Evolutionary conservation across 2,113 vertebrate species (phyloP), one percentile per base, ranked within the genome.

Genomic region (Nestor notabilis): DNA sequence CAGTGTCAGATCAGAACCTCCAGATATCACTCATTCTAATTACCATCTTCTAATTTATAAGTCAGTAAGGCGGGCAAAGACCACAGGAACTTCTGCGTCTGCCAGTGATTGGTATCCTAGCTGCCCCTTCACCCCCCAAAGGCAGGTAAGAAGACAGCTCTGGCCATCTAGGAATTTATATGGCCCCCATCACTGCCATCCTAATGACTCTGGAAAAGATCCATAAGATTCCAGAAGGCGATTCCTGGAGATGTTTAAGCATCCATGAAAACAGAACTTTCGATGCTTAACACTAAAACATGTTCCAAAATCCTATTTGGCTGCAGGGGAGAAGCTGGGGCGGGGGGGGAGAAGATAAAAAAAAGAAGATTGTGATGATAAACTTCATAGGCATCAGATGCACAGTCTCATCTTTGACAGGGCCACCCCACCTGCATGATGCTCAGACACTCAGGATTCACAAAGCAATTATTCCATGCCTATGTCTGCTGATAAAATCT

Each of bases 151-250:
- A 79, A 88, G 90, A 58, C 2, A 64, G 29, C 16, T 66, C 49
- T 77, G 31, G 13, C 33, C 41, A 63, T 46, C 46, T 53, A 91
- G 68, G 53, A 94, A 93, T 87, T 84, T 66, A 66, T 41, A 77
- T 49, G 31, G 24, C 53, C n/a, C 33, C 39, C 19, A 63, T 49
- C 46, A 58, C 5, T 66, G 55, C 9, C 1, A 8, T 28, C 20
- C 21, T 77, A 91, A 86, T 49, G 44, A 70, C 23, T 64, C 49
- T 44, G 46, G 29, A 91, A 87, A 33, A 81, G 71, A 87, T 78
- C 17, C 24, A 1, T 35, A 31, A 0, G 1, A 58, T 70, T 66
- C 16, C 90, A 41, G 23, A 63, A 70, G 25, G 55, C 44, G 23
- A 85, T 23, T 44, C 35, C 35, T 88, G 71, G 19, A 83, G 66